Evolutionary conservation across 1,140 invertebrate species (phyloP), one percentile per base, ranked within the genome.

Genomic region (Drosophila insularis): DNA sequence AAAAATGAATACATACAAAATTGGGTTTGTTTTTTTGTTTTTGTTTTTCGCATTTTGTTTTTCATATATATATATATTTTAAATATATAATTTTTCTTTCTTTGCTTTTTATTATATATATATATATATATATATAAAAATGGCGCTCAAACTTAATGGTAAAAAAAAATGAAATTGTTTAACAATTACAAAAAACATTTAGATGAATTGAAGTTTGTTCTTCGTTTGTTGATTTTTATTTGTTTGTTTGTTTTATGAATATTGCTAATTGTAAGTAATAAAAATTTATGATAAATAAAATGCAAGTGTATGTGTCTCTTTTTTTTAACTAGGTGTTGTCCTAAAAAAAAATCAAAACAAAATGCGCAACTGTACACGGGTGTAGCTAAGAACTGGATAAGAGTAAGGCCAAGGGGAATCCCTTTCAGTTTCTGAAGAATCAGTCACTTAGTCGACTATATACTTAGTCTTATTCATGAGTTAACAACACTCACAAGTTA

Each of bases 1-100:
- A 90, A 84, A 90, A 90, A 90, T 82, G 68, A 85, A 90, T 90
- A 82, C 81, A 90, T 90, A 90, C 78, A 90, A 90, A 90, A 90
- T 77, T 84, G 71, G 75, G 71, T 73, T 68, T 81, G 75, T 68
- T 62, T 53, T 69, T 61, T 81, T 78, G 78, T 63, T 68, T 68
- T 67, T 67, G 67, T 80, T 17, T 19, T 46, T 35, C 63, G 61
- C 65, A 65, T 65, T 11, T 21, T 40, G 43, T 63, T 71, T 56
- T 66, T 77, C 56, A 65, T 65, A 80, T 74, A 77, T 64, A 82
- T 82, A 82, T 69, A 61, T 74, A 60, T 77, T 81, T 64, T 71
- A 56, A 78, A 74, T 71, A 62, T 70, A 77, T 77, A 67, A 67
- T 68, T 63, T 61, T 68, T 70, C 23, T 40, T 64, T 46, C 17